Base-by-base conservation (phyloP, 2,113 vertebrate genomes). In the Perca fluviatilis region DNA sequence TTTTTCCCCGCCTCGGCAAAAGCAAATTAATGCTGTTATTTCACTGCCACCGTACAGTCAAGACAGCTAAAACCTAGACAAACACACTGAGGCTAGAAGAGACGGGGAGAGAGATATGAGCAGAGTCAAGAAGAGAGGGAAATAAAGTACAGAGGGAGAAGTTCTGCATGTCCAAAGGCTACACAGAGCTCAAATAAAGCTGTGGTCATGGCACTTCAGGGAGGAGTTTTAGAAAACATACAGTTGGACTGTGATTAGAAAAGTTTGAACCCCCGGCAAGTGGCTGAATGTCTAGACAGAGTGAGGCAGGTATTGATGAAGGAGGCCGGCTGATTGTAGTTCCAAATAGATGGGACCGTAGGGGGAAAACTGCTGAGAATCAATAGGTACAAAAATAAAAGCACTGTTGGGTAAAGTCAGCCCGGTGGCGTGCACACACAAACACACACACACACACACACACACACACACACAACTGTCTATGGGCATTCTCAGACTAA, bases 1-100 rank as follows among this genome's bases (percentile, higher is more conserved):
- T 87, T 91, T 88, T 80, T 84, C n/a, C n/a, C n/a, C 82, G 79
- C 74, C 72, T 71, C 77, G 11, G 73, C 65, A 69, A 88, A 93
- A 94, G 77, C 74, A 81, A 91, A 92, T 92, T 86, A 91, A 77
- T 77, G 46, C 62, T 4, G 57, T 82, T 77, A 80, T 82, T 86
- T 84, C 40, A 23, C 65, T 66, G 63, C 50, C 71, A 79, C 69
- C 78, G 43, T 68, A 67, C 77, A 71, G 49, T 54, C 27, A 27
- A 63, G 76, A 70, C 65, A 62, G 80, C 49, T 50, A 77, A 89
- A 85, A 86, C 83, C n/a, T 16, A 49, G 74, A 77, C 74, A 67
- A 73, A 87, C 43, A 81, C 36, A 51, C 65, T 8, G 62, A 43
- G 76, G 72, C 64, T 60, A 4, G 19, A 36, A 68, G 49, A 27